These are phyloP conservation scores for Pemphredon lugubris DNA, from an alignment of 2,888 invertebrate genomes.

Conservation along the genomic window DNA sequence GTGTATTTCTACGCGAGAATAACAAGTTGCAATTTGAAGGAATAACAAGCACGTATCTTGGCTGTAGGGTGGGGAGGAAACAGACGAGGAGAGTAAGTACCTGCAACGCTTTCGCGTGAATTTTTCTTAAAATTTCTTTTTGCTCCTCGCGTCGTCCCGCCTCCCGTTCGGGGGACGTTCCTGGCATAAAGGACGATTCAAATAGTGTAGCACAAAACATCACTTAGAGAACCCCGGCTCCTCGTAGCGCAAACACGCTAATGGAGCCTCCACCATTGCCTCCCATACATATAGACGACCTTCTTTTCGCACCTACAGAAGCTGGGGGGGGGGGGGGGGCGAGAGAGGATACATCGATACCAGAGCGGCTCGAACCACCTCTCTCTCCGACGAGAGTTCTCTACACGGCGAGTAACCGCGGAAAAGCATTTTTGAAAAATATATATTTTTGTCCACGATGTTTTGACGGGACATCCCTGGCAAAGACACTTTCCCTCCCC, in stretches of 20 bases:
- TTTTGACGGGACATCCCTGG: slow-evolving; percentile 58
- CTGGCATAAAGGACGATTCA: slow-evolving; percentile 69
- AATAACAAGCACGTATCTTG: slow-evolving; percentile 44
- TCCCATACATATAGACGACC: slow-evolving; percentile 55
- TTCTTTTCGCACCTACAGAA: slow-evolving; percentile 65
- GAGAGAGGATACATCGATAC: slow-evolving; percentile 55
- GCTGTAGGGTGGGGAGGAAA: slow-evolving; percentile 16
- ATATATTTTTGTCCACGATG: slow-evolving; percentile 50
- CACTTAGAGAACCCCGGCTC: slow-evolving; percentile 75
- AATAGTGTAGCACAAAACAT: slow-evolving; percentile 76
- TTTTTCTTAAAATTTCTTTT: slow-evolving; percentile 45
- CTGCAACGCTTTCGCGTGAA: slow-evolving; percentile 16
- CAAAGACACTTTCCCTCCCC: slow-evolving; percentile 61
- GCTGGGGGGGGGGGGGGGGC: too few relatives aligned
- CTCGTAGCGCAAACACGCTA: slow-evolving; percentile 78
- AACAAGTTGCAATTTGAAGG: slow-evolving; percentile 25
- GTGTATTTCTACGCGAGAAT: slow-evolving; percentile 13
- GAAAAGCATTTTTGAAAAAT: slow-evolving; percentile 46
- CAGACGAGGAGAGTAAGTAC: slow-evolving; percentile 22
- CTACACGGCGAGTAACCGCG: slow-evolving; percentile 39
- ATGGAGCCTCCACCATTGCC: slow-evolving; percentile 72
- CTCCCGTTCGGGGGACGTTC: slow-evolving; percentile 39
- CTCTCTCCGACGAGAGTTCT: slow-evolving; percentile 25
- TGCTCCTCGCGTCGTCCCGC: slow-evolving; percentile 7
- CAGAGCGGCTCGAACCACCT: slow-evolving; percentile 14